A percentile compares a stretch with the other conserved stretches of the same genome.
Conservation (phyloP, 2,797 vertebrate genomes). For the Simalia tracyae region DNA sequence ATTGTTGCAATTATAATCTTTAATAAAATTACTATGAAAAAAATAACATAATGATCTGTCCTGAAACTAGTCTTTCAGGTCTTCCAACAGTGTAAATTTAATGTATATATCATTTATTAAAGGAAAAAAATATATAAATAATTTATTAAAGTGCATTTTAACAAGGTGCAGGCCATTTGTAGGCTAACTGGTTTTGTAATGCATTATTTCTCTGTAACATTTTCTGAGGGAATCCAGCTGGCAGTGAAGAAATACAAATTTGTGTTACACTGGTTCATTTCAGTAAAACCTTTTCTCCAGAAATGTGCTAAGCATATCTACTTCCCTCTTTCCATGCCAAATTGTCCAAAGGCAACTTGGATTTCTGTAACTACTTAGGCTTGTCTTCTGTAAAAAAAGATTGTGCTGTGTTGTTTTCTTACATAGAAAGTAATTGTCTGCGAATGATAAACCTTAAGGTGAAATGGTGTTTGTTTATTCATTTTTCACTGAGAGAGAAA, state of each 20-base stretch:
- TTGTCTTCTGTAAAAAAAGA: constrained; percentile 9
- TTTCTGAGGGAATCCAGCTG: not conserved
- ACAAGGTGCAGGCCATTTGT: not conserved
- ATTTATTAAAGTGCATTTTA: not conserved
- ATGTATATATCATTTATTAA: not conserved
- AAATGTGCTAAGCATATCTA: not conserved
- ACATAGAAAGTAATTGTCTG: constrained; percentile 22
- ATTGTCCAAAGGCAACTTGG: constrained; percentile 20
- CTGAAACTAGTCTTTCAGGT: not conserved
- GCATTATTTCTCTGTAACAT: not conserved
- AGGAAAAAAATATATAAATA: not conserved
- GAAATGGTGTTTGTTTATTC: not conserved
- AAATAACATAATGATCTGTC: not conserved
- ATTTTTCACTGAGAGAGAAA: not conserved
- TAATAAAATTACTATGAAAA: not conserved
- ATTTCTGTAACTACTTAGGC: constrained; percentile 23
- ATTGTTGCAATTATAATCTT: not conserved
- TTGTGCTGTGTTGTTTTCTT: constrained; percentile 5
- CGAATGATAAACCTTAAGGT: constrained; percentile 14
- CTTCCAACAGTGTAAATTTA: not conserved
- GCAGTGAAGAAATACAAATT: not conserved
- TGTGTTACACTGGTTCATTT: not conserved
- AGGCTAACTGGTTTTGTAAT: not conserved
- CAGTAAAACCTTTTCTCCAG: not conserved
- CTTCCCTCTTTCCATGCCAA: constrained; percentile 14